These are phyloP conservation scores for Myrmecophaga tridactyla DNA, from an alignment of 2,113 vertebrate genomes.

Conservation along the genomic window DNA sequence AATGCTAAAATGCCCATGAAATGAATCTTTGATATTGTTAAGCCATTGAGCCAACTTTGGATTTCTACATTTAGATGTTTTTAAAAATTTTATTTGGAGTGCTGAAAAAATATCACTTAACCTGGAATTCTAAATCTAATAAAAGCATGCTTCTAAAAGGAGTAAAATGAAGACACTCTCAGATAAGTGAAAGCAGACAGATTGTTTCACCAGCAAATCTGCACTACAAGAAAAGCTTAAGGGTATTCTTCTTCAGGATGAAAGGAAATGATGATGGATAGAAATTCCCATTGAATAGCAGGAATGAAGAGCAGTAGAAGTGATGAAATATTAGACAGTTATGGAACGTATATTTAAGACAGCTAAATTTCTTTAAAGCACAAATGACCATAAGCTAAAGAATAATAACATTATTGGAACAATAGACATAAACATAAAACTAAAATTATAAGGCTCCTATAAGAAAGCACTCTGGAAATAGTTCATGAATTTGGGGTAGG, in stretches of 20 bases:
- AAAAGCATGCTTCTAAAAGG: not conserved
- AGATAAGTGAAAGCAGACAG: not conserved
- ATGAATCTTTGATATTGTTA: not conserved
- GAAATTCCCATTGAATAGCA: not conserved
- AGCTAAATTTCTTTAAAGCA: not conserved
- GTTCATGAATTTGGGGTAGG: not conserved
- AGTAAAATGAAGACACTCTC: not conserved
- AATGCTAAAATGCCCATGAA: not conserved
- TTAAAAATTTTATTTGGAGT: not conserved
- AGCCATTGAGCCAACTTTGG: not conserved
- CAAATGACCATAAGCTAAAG: not conserved
- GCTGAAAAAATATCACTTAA: not conserved
- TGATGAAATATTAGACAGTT: not conserved
- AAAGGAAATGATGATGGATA: not conserved
- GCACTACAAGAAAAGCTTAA: not conserved
- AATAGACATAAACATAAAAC: not conserved
- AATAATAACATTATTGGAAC: not conserved
- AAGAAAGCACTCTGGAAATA: not conserved
- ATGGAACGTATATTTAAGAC: not conserved
- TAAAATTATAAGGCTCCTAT: not conserved
- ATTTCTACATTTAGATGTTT: not conserved
- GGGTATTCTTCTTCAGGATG: not conserved
- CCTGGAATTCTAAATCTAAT: not conserved
- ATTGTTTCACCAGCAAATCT: not conserved
- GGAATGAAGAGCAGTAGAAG: not conserved